These are phyloP conservation scores for Herpailurus yagouaroundi DNA, from an alignment of 2,113 vertebrate genomes.

Conservation along the genomic window DNA sequence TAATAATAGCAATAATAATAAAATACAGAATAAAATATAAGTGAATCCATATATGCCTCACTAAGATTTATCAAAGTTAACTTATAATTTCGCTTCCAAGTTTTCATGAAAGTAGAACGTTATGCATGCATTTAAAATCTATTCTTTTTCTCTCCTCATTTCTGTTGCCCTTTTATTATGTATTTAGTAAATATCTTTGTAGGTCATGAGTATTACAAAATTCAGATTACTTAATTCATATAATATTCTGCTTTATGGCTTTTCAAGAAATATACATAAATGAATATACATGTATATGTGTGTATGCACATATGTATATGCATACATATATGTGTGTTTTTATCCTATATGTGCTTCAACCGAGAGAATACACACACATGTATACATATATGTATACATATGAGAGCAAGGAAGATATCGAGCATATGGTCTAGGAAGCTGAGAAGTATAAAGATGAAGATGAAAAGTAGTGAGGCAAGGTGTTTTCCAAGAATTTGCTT, in stretches of 20 bases:
- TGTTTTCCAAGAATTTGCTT: slow-evolving; percentile 90
- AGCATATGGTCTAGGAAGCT: slow-evolving; percentile 92
- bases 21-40: neutral
- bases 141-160: neutral
- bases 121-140: neutral
- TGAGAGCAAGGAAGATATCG: slow-evolving; percentile 91
- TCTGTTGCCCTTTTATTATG: neutral
- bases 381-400: neutral
- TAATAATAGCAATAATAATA: neutral
- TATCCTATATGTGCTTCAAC: neutral
- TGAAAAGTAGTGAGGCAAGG: slow-evolving; percentile 91
- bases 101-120: neutral
- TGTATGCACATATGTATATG: no score
- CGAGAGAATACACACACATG: neutral
- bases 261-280: neutral
- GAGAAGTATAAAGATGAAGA: slow-evolving; percentile 93
- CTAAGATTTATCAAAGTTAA: neutral
- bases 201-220: neutral
- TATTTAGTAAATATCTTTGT: neutral
- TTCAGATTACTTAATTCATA: neutral
- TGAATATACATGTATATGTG: neutral
- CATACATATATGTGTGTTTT: neutral
- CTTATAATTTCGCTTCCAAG: neutral
- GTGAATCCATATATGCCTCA: neutral
- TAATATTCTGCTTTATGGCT: neutral